phyloP scores from a whole-genome alignment of 2,113 vertebrate species.

The Gallinago jamesoni region DNA sequence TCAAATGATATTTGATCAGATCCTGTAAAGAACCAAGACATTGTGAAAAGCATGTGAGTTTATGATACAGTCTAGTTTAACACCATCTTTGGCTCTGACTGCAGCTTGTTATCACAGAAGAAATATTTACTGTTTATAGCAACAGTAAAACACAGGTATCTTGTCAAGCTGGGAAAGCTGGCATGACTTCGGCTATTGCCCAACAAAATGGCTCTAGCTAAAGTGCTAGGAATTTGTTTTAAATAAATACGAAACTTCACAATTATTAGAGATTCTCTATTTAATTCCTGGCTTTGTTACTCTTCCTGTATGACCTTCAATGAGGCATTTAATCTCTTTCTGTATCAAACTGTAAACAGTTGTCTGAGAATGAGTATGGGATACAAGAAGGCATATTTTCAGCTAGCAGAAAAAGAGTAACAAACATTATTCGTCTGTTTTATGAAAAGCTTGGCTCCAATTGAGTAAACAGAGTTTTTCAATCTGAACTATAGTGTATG shows the following conservation, averaged over 20 bases:
- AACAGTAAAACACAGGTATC: background rate
- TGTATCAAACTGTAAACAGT: background rate
- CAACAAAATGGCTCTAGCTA: background rate
- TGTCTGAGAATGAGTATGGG: background rate
- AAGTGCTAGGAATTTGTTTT: background rate
- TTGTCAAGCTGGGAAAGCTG: background rate
- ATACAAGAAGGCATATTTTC: background rate
- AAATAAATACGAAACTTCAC: background rate
- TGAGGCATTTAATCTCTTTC: background rate
- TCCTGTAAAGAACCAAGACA: background rate
- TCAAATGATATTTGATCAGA: background rate
- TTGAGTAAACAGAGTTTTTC: conserved; percentile 36
- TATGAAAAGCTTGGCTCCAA: conserved; percentile 22
- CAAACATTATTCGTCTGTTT: conserved; percentile 30
- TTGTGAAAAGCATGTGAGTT: background rate
- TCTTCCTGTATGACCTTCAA: conserved; percentile 3
- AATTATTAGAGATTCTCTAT: background rate
- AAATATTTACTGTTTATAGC: background rate
- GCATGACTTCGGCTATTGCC: background rate
- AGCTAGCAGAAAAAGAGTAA: background rate
- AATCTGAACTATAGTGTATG: background rate
- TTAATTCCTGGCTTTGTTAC: background rate
- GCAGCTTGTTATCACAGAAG: background rate
- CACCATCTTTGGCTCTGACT: background rate
- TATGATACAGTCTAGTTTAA: background rate